Conservation (phyloP, 2,113 vertebrate species). For the Chrysemys picta region DNA sequence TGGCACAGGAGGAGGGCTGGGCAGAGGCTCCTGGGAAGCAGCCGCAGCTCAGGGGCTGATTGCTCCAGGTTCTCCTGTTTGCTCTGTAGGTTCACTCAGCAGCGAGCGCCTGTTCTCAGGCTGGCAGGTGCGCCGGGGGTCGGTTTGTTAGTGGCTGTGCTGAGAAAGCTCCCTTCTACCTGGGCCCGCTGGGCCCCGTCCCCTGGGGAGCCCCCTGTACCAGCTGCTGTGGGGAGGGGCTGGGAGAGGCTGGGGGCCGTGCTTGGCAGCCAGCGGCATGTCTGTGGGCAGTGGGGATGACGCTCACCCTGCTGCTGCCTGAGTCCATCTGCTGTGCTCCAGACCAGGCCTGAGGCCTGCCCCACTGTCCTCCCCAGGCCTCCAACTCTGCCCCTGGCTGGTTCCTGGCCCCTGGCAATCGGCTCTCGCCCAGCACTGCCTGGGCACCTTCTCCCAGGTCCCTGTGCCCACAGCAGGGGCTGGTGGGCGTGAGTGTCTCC, state of each 20-base stretch:
- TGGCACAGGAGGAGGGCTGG: background rate
- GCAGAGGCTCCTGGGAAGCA: background rate
- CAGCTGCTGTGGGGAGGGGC: too few species aligned
- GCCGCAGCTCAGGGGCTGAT: background rate
- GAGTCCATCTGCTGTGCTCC: too few species aligned
- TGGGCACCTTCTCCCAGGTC: too few species aligned
- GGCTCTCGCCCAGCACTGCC: background rate
- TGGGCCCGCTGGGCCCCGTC: too few species aligned
- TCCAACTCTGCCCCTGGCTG: background rate
- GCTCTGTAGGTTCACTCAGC: background rate
- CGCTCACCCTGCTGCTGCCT: background rate
- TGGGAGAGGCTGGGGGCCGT: too few species aligned
- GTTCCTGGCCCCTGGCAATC: background rate
- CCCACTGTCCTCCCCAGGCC: background rate
- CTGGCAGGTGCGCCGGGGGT: too few species aligned
- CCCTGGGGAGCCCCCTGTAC: too few species aligned
- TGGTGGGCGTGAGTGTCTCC: background rate
- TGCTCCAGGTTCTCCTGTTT: background rate
- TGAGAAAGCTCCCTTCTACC: too few species aligned
- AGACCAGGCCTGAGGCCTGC: background rate
- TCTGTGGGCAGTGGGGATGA: background rate
- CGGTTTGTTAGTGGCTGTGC: too few species aligned
- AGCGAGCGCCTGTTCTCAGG: background rate
- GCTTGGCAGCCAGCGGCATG: background rate
- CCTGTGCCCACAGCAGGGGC: too few species aligned